Evolutionary conservation across 2,797 vertebrate genomes (phyloP).

Genomic region (Spatula clypeata): DNA sequence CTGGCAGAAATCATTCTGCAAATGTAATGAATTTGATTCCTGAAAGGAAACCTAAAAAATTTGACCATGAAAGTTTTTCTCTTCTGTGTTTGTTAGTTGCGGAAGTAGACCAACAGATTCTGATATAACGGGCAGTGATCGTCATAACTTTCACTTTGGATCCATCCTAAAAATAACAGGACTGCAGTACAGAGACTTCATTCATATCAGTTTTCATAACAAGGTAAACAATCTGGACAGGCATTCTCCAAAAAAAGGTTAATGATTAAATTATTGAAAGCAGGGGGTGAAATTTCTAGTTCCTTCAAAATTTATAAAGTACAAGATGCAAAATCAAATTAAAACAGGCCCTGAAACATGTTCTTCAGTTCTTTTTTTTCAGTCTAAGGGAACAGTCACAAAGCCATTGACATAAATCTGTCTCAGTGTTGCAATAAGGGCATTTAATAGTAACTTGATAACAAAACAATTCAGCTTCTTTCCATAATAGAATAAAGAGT

Average conservation of each 20-base stretch:
- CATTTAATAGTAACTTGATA: not conserved
- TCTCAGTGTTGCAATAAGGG: not conserved
- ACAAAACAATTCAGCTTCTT: not conserved
- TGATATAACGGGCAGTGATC: conserved; percentile 91
- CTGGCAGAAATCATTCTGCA: not conserved
- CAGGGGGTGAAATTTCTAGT: not conserved
- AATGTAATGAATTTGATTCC: not conserved
- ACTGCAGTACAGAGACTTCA: conserved; percentile 96
- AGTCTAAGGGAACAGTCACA: not conserved
- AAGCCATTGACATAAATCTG: not conserved
- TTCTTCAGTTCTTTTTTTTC: not conserved
- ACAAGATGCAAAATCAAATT: not conserved
- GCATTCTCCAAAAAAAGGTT: not conserved
- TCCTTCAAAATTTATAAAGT: not conserved
- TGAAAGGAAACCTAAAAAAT: not conserved
- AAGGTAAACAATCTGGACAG: conserved; percentile 84
- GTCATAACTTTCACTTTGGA: conserved; percentile 91
- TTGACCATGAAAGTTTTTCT: conserved; percentile 8
- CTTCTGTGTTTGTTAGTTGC: conserved; percentile 84
- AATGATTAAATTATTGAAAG: not conserved
- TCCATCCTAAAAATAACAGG: conserved; percentile 93
- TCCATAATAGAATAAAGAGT: not conserved
- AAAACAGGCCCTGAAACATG: not conserved
- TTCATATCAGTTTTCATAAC: conserved; percentile 96
- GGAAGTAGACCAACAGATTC: conserved; percentile 82